Evolutionary conservation across 2,113 vertebrate genomes (phyloP).

Genomic region (Synchiropus splendidus): DNA sequence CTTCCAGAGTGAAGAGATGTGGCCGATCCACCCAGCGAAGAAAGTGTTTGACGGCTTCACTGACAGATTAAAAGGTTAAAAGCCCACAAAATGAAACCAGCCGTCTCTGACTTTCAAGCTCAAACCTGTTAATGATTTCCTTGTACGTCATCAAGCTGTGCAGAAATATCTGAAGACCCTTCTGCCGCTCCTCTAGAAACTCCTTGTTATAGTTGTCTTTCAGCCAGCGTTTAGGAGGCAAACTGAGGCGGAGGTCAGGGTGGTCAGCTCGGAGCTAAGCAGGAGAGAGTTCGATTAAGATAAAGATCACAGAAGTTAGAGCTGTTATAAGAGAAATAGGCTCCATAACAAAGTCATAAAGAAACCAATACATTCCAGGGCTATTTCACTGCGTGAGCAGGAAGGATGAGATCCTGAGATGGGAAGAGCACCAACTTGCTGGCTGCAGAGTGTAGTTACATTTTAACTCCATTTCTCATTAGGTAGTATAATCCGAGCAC

Average conservation of each 20-base stretch:
- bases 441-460: not conserved
- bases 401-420: too few species aligned
- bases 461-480: not conserved
- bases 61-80: conserved; percentile 26
- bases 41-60: conserved; percentile 77
- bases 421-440: too few species aligned
- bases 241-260: conserved; percentile 73
- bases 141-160: conserved; percentile 82
- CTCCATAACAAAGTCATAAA: not conserved
- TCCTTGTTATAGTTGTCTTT: conserved; percentile 70
- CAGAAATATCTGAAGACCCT: conserved; percentile 80
- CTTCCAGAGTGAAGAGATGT: conserved; percentile 78
- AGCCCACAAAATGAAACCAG: not conserved
- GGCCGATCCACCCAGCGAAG: conserved; percentile 81
- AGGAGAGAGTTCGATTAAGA: not conserved
- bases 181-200: conserved; percentile 44
- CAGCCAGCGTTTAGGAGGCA: conserved; percentile 86
- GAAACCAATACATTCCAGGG: not conserved
- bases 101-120: not conserved
- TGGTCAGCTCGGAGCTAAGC: conserved; percentile 83
- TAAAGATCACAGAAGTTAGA: not conserved
- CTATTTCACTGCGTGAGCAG: not conserved
- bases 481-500: not conserved
- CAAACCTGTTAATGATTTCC: conserved; percentile 79
- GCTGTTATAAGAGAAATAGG: not conserved